A percentile compares a stretch with the other conserved stretches of the same genome.
Evolutionary conservation across 2,888 invertebrate species (phyloP).

Genomic region (Athalia cordata): DNA sequence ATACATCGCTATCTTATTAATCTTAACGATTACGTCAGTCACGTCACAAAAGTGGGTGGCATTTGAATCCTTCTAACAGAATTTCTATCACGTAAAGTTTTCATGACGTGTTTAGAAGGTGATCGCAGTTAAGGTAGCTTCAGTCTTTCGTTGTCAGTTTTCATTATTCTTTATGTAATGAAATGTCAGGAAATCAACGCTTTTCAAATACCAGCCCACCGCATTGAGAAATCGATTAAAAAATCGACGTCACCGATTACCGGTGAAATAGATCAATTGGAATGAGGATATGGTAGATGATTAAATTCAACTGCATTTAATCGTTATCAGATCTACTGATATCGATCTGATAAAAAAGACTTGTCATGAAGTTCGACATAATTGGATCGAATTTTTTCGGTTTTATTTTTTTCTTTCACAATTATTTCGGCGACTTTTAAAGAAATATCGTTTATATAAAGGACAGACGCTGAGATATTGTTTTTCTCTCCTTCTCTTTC

Average conservation of each 20-base stretch:
- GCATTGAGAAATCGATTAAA: not conserved
- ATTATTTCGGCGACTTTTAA: not conserved
- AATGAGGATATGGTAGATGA: not conserved
- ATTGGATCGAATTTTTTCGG: too few relatives aligned
- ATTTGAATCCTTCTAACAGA: not conserved
- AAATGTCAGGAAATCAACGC: too few relatives aligned
- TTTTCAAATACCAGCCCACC: not conserved
- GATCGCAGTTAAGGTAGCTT: too few relatives aligned
- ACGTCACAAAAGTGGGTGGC: slow-evolving; percentile 7
- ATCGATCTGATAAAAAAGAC: not conserved
- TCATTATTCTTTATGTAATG: too few relatives aligned
- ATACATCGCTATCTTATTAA: not conserved
- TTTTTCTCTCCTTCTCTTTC: too few relatives aligned
- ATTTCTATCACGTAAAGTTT: too few relatives aligned
- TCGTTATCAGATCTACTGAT: not conserved
- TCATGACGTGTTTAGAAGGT: too few relatives aligned
- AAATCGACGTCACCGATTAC: not conserved
- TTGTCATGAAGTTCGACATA: not conserved
- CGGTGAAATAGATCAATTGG: not conserved
- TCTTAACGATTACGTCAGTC: slow-evolving; percentile 1
- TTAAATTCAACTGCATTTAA: too few relatives aligned
- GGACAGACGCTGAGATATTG: too few relatives aligned
- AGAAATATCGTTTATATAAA: not conserved
- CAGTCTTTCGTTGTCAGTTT: too few relatives aligned
- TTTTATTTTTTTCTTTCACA: not conserved